Base-by-base conservation (phyloP, 2,113 vertebrate genomes). In the Odontophorus gujanensis region DNA sequence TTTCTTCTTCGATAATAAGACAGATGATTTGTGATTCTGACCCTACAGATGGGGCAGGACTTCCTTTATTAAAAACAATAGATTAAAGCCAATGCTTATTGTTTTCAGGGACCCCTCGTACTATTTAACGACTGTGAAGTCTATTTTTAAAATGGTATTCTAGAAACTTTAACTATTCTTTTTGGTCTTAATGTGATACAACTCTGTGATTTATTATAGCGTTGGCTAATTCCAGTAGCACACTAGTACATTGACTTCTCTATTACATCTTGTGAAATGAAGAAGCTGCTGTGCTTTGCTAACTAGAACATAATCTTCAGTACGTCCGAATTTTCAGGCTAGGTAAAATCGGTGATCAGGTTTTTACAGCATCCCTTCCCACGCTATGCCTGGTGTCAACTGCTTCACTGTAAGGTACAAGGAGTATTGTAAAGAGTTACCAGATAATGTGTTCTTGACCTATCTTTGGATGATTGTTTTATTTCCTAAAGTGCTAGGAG, bases 1-100 rank as follows among this genome's bases (percentile, higher is more conserved):
- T 95, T 97, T 97, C 92, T 97, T 96, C 96, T 95, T 48, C 90
- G 92, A 96, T 97, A 97, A 95, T 91, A 95, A 96, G 89, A 93
- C 91, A 83, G 84, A 96, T 97, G 94, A 95, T 97, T 96, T 97
- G 93, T 95, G 89, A 96, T 96, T 97, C 72, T 96, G 84, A 95
- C 96, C 95, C 87, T 89, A 61, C 77, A 92, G 90, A 93, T 81
- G 59, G 68, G 87, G 69, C 95, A 93, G 90, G 85, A 93, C 83
- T 93, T 73, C 85, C 83, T 96, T 96, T 96, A 97, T 97, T 96
- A 95, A 96, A 96, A 96, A 96, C 82, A 96, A 95, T 90, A 94
- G 75, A 90, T 82, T 93, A 71, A 93, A 92, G 83, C 48, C 77
- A 77, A 50, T 4, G 32, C 65, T 93, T 78, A 94, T 68, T 82